Evolutionary conservation across 2,113 vertebrate species (phyloP).

Genomic region (Arvicanthis niloticus): DNA sequence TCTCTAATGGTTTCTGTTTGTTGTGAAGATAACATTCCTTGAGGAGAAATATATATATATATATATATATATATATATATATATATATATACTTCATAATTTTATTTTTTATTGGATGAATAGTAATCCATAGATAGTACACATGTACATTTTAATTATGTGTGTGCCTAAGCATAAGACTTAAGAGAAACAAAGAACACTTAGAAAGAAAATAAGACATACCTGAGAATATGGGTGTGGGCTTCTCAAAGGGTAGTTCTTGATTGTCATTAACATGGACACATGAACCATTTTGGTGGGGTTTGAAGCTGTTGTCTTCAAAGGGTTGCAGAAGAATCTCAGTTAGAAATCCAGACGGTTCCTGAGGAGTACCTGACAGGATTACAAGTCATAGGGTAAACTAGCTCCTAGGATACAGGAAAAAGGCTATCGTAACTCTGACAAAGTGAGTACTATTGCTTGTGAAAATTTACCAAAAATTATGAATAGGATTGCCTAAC

Average conservation of each 20-base stretch:
- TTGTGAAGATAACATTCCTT: background rate
- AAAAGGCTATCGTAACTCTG: background rate
- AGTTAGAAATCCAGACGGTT: background rate
- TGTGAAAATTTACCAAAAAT: background rate
- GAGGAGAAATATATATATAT: background rate
- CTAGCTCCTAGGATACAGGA: background rate
- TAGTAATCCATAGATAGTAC: no score
- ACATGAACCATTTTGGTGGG: background rate
- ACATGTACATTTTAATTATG: background rate
- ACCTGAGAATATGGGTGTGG: no score
- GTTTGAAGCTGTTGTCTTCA: background rate
- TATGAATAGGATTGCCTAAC: background rate
- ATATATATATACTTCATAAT: background rate
- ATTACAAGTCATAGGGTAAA: background rate
- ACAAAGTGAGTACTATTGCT: background rate
- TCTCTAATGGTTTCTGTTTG: background rate
- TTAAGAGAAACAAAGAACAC: background rate
- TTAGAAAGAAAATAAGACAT: background rate
- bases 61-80: background rate
- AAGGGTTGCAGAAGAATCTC: background rate
- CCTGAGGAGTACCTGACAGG: background rate
- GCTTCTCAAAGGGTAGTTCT: background rate
- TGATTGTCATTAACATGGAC: background rate
- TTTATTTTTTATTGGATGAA: background rate
- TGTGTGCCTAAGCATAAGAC: background rate